phyloP scores from a whole-genome alignment of 2,113 vertebrate species.

The Stegastes partitus region DNA sequence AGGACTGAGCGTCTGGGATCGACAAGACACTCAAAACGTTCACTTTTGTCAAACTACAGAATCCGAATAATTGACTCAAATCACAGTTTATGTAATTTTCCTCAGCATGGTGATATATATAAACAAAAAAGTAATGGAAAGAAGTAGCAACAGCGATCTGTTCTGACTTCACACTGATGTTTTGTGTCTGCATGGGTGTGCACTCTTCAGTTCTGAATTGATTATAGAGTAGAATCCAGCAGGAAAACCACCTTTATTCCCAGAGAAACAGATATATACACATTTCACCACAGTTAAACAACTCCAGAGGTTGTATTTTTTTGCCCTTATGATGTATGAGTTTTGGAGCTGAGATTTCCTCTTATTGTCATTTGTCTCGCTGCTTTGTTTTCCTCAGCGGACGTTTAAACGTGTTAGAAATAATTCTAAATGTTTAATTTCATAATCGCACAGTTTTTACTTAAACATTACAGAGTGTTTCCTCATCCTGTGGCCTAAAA shows the following conservation, averaged over 20 bases:
- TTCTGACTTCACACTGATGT: conserved; percentile 11
- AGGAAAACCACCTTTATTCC: conserved; percentile 28
- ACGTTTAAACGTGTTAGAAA: no score
- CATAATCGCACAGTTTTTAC: neutral
- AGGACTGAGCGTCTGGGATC: no score
- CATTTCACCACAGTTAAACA: conserved; percentile 24
- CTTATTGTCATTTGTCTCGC: neutral
- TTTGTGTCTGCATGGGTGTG: conserved; percentile 20
- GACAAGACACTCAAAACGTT: no score
- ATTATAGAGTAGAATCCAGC: conserved; percentile 21
- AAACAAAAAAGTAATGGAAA: neutral
- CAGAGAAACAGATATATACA: conserved; percentile 2
- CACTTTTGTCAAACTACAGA: neutral
- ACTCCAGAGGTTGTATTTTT: neutral
- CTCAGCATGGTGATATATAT: neutral
- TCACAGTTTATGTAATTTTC: conserved; percentile 9
- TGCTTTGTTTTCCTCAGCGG: no score
- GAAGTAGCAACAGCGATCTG: neutral
- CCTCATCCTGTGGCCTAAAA: neutral
- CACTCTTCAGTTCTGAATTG: conserved; percentile 9
- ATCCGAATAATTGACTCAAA: conserved; percentile 23
- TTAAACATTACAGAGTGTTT: neutral
- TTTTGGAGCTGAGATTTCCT: neutral
- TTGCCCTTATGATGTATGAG: neutral
- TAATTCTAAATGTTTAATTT: no score